Evolutionary conservation across 2,113 vertebrate genomes (phyloP).

Genomic region (Leptodactylus fuscus): DNA sequence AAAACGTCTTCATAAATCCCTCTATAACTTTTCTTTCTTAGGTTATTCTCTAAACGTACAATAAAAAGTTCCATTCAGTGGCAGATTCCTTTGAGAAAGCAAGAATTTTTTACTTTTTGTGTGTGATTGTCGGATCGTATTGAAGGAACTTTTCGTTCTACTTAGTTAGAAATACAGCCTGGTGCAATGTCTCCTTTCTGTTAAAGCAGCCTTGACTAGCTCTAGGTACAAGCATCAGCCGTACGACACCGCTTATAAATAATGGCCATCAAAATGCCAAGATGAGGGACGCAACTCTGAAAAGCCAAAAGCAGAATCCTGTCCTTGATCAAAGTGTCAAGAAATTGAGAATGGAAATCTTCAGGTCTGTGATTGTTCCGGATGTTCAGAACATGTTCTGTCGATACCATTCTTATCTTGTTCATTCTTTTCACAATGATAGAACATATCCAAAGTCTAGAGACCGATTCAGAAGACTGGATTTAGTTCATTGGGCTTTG

Average conservation of each 20-base stretch:
- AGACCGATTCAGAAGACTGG: not conserved
- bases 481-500: not conserved
- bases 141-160: not conserved
- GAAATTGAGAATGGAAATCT: not conserved
- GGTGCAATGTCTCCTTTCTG: not conserved
- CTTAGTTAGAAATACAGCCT: not conserved
- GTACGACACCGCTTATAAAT: slow-evolving; percentile 9
- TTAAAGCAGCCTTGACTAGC: slow-evolving; percentile 3
- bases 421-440: not conserved
- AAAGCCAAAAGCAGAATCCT: not conserved
- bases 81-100: not conserved
- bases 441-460: not conserved
- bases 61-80: not conserved
- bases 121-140: not conserved
- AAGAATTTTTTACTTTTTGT: not conserved
- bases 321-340: slow-evolving; percentile 10
- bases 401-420: not conserved
- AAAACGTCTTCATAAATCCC: too few relatives aligned
- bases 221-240: not conserved
- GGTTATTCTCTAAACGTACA: too few relatives aligned
- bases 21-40: too few relatives aligned
- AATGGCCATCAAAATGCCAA: slow-evolving; percentile 23
- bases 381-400: not conserved
- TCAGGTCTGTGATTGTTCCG: not conserved
- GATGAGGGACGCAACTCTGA: not conserved